phyloP scores from a whole-genome alignment of 2,113 vertebrate species.

The Halcyon senegalensis region DNA sequence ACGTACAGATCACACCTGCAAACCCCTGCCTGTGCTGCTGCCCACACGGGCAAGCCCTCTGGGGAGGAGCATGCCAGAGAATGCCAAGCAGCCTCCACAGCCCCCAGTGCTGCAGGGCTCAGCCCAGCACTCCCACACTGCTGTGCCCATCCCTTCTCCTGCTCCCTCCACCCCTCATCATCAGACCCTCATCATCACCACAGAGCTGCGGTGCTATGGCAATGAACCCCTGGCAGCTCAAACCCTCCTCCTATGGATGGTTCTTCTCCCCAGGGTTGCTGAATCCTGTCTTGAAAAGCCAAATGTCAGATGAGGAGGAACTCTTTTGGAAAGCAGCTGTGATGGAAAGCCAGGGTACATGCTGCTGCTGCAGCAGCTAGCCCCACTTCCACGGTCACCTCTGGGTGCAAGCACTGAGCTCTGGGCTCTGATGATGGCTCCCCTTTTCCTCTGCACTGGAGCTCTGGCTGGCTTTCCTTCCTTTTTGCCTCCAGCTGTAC shows the following conservation, averaged over 20 bases:
- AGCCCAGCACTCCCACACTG: accelerated
- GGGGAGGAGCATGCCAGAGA: accelerated
- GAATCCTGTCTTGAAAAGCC: background rate
- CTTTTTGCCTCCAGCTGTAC: background rate
- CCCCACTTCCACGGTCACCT: background rate
- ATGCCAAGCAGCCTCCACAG: background rate
- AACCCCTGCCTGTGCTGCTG: background rate
- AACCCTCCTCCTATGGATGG: background rate
- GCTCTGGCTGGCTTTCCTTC: background rate
- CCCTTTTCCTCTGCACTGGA: background rate
- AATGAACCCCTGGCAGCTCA: background rate
- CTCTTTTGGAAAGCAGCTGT: background rate
- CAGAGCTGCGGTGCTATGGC: accelerated
- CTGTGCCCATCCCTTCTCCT: background rate
- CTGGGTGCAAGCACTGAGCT: background rate
- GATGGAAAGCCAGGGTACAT: background rate
- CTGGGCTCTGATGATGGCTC: background rate
- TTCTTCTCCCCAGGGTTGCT: background rate
- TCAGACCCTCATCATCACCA: background rate
- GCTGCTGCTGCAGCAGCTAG: background rate
- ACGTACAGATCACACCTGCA: background rate
- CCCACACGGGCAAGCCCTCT: background rate
- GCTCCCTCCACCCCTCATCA: background rate
- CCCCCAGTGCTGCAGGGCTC: background rate
- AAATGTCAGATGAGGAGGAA: background rate